Percentiles rank a stretch among this genome's conserved stretches.
Conservation (phyloP, 2,888 invertebrate species). For the Coenonympha glycerion region DNA sequence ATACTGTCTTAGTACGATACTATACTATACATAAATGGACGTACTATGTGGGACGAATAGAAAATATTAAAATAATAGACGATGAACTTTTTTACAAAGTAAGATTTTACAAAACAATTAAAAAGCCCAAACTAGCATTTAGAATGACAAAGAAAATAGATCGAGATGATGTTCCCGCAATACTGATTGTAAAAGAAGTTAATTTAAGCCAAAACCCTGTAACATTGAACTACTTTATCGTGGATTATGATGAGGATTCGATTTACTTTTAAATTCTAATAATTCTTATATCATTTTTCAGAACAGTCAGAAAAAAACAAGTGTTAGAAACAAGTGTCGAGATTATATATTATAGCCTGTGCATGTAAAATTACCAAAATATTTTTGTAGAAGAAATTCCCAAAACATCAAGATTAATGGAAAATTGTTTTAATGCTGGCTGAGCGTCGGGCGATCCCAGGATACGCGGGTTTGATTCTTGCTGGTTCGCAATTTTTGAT, state of each 20-base stretch:
- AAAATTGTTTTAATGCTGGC: too few relatives aligned
- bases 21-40: constrained; percentile 11
- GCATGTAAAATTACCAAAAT: too few relatives aligned
- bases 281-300: too few relatives aligned
- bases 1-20: too few relatives aligned
- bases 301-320: too few relatives aligned
- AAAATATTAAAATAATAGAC: constrained; percentile 11
- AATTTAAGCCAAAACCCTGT: constrained; percentile 9
- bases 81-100: constrained; percentile 11
- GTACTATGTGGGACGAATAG: constrained; percentile 13
- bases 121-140: constrained; percentile 17
- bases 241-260: neutral
- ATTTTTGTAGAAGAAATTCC: too few relatives aligned
- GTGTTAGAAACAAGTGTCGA: too few relatives aligned
- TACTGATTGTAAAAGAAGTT: constrained; percentile 16
- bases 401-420: too few relatives aligned
- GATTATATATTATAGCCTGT: too few relatives aligned
- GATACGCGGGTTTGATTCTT: too few relatives aligned
- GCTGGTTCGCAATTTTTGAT: too few relatives aligned
- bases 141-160: constrained; percentile 16
- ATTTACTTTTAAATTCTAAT: neutral
- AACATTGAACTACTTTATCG: neutral
- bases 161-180: constrained; percentile 15
- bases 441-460: too few relatives aligned
- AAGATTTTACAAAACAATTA: constrained; percentile 19